Percentiles rank a stretch among this genome's conserved stretches.
These are phyloP conservation scores for Tylochromis polylepis DNA, from an alignment of 2,113 vertebrate genomes.

Conservation along the genomic window DNA sequence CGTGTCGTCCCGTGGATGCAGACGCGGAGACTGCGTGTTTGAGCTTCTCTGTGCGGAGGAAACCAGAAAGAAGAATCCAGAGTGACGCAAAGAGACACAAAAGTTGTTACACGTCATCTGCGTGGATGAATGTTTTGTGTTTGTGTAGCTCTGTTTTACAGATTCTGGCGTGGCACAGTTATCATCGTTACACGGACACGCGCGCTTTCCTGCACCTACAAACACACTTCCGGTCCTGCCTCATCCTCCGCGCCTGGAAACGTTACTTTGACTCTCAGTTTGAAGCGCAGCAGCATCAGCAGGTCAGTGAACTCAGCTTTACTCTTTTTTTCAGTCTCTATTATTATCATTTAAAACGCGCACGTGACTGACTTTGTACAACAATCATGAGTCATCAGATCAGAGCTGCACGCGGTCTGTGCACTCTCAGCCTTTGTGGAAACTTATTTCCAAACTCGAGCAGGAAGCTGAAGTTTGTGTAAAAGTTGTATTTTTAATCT, in stretches of 20 bases:
- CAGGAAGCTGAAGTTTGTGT: rapidly evolving
- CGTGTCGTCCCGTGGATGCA: neutral
- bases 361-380: rapidly evolving
- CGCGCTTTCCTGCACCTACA: neutral
- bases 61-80: neutral
- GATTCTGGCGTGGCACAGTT: no score
- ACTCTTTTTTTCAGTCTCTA: neutral
- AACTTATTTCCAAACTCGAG: neutral
- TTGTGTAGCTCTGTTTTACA: neutral
- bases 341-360: neutral
- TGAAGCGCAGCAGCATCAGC: neutral
- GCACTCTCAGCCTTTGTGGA: no score
- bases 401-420: rapidly evolving
- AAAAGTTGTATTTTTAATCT: neutral
- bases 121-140: neutral
- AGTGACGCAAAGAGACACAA: neutral
- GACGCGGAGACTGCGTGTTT: neutral
- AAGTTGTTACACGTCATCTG: neutral
- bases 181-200: neutral
- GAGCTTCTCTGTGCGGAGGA: neutral
- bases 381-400: rapidly evolving
- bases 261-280: neutral
- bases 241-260: rapidly evolving
- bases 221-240: neutral
- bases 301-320: neutral